These are phyloP conservation scores for Crematogaster levior DNA, from an alignment of 2,888 invertebrate species.

Conservation along the genomic window DNA sequence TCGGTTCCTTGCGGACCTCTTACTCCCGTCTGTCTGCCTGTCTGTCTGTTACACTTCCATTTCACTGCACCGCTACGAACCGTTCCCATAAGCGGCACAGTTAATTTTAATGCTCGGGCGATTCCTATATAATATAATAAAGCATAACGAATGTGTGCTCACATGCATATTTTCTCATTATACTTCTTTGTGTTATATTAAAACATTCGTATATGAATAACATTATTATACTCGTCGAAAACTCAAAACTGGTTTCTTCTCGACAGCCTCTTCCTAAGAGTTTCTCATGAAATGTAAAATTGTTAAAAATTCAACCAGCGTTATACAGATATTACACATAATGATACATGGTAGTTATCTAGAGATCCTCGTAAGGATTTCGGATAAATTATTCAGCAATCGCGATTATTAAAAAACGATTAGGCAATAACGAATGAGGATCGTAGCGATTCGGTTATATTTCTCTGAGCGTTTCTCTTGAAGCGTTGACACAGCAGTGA, in stretches of 20 bases:
- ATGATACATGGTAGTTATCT: background rate
- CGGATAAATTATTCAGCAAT: background rate
- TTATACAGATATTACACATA: background rate
- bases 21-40: slow-evolving; percentile 66
- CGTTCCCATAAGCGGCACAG: slow-evolving; percentile 22
- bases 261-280: no score
- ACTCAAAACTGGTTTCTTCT: no score
- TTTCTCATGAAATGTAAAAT: slow-evolving; percentile 1
- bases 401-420: slow-evolving; percentile 2
- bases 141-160: slow-evolving; percentile 2
- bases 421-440: background rate
- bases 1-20: slow-evolving; percentile 63
- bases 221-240: background rate
- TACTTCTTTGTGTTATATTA: background rate
- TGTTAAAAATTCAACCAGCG: background rate
- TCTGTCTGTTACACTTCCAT: slow-evolving; percentile 64
- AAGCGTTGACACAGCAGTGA: slow-evolving; percentile 15
- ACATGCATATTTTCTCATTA: slow-evolving; percentile 15
- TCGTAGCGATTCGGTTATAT: background rate
- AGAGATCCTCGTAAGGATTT: background rate
- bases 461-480: background rate
- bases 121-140: slow-evolving; percentile 22
- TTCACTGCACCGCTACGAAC: slow-evolving; percentile 9
- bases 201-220: background rate
- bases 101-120: slow-evolving; percentile 10